Percentiles rank a stretch among this genome's conserved stretches.
Evolutionary conservation across 35 echinoderm and acorn worm genomes (phyloP).

Genomic region (Nesometra sesokonis): DNA sequence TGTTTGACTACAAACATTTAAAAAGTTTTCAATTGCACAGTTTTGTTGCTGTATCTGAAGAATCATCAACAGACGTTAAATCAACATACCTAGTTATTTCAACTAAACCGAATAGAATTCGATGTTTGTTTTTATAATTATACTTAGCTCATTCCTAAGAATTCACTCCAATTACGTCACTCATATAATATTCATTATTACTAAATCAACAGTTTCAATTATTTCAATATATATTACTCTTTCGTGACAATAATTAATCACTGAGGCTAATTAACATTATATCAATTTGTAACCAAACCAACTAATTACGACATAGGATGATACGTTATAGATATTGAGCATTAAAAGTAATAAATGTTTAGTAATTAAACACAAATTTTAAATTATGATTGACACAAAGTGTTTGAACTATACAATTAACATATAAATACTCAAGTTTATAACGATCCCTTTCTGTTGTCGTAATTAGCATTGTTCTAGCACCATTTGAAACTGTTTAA

Average conservation of each 20-base stretch:
- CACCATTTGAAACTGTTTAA: not conserved
- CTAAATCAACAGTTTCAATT: not conserved
- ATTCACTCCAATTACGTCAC: not conserved
- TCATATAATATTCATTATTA: not conserved
- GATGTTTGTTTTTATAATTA: not conserved
- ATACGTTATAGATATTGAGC: not conserved
- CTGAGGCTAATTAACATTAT: not conserved
- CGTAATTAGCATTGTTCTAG: not conserved
- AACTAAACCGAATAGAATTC: not conserved
- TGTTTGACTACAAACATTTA: not conserved
- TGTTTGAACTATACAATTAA: too few species aligned
- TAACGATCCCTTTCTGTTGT: not conserved
- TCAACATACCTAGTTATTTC: not conserved
- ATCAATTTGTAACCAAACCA: not conserved
- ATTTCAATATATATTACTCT: not conserved
- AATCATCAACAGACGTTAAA: not conserved
- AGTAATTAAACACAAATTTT: too few species aligned
- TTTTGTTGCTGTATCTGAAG: not conserved
- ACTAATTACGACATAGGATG: not conserved
- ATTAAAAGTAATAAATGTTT: not conserved
- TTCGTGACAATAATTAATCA: not conserved
- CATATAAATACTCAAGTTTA: not conserved
- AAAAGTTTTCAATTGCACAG: not conserved
- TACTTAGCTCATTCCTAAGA: not conserved
- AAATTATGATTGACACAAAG: too few species aligned